Evolutionary conservation across 2,113 vertebrate species (phyloP), one percentile per base, ranked within the genome.

Genomic region (Lanius ludovicianus): DNA sequence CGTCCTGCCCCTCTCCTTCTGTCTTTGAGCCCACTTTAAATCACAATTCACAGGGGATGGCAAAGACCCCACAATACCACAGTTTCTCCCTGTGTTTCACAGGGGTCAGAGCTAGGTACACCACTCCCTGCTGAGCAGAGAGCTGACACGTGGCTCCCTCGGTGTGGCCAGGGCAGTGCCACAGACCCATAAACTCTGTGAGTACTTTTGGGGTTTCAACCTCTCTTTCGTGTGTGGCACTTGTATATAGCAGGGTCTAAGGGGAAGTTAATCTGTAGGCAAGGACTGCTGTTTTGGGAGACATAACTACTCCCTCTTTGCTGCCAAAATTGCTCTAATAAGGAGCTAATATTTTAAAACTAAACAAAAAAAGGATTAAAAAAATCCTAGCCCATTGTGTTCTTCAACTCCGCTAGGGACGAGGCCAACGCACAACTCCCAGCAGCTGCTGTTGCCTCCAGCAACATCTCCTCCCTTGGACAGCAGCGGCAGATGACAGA

Each of bases 371-470:
- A 52, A 9, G 2, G 14, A 7, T 30, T 31, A 4, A 35, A 55
- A 65, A 74, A 42, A 25, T 49, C 50, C 24, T 44, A 97, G 42
- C 28, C 59, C 47, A 89, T 90, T 80, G 69, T 89, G 50, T 59
- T 16, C 46, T 57, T 76, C 65, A 93, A 77, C 71, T 92, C 75
- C 0, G 0, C 68, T 63, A 91, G 41, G 67, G 91, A 93, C 0
- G 0, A 90, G 33, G 84, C 84, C 75, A 89, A 75, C 39, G 28
- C 62, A 75, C 23, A 96, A 89, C 76, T 96, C 77, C 30, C 71
- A 95, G 47, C 93, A 97, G 95, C 77, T 96, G 92, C 85, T 9
- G 5, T 49, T 1, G 57, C 76, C 87, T 92, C 80, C 75, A 89
- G 77, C 63, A 90, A 82, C 53, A 81, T 82, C 82, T 91, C 81